phyloP scores from a whole-genome alignment of 2,113 vertebrate species.

The Meles meles region DNA sequence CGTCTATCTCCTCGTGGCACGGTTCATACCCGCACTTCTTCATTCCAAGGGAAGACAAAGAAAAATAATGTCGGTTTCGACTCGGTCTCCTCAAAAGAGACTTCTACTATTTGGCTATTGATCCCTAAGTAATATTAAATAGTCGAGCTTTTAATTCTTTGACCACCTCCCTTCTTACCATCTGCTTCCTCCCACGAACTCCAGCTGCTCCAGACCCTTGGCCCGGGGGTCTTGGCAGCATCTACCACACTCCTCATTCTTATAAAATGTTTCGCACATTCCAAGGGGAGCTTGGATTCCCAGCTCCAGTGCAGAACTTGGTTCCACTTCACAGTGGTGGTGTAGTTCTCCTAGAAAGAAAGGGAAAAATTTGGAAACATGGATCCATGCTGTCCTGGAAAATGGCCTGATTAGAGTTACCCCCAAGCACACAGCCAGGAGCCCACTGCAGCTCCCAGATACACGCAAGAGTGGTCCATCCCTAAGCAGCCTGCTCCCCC shows the following conservation, averaged over 20 bases:
- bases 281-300: conserved; percentile 80
- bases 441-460: not conserved
- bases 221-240: not conserved
- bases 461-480: rapidly evolving
- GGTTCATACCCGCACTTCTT: not conserved
- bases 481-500: not conserved
- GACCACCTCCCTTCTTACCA: conserved; percentile 70
- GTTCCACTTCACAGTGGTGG: conserved; percentile 54
- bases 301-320: conserved; percentile 76
- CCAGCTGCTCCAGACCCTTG: conserved; percentile 78
- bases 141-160: not conserved
- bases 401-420: not conserved
- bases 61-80: not conserved
- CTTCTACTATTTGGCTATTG: not conserved
- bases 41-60: not conserved
- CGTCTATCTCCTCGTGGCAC: not conserved
- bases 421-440: not conserved
- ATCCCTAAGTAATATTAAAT: not conserved
- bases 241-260: conserved; percentile 74
- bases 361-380: not conserved
- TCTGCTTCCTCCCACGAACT: conserved; percentile 66
- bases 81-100: not conserved
- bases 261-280: conserved; percentile 78
- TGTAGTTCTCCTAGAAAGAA: conserved; percentile 76
- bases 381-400: not conserved